Conservation (phyloP, 2,888 invertebrate species). For the Zygothrica quintamaculata region DNA sequence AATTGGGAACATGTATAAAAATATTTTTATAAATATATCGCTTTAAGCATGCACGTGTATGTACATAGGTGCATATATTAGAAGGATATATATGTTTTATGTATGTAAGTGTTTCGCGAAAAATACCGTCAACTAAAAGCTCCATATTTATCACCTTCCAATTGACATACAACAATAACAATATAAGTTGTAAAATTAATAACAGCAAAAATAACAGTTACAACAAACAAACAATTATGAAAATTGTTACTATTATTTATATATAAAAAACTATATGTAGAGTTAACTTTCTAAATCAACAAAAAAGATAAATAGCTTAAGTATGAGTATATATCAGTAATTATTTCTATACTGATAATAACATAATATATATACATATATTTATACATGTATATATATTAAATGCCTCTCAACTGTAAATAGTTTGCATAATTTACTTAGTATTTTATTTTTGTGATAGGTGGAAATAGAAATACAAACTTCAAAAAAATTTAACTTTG, state of each 20-base stretch:
- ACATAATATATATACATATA: conserved; percentile 26
- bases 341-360: no score
- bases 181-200: conserved; percentile 23
- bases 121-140: conserved; percentile 33
- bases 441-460: conserved; percentile 62
- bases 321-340: conserved; percentile 18
- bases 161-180: conserved; percentile 59
- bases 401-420: conserved; percentile 49
- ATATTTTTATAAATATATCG: conserved; percentile 50
- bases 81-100: conserved; percentile 11
- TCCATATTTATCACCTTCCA: conserved; percentile 53
- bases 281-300: conserved; percentile 22
- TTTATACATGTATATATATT: conserved; percentile 7
- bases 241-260: conserved; percentile 47
- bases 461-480: conserved; percentile 28
- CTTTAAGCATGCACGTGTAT: conserved; percentile 11
- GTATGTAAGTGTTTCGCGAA: conserved; percentile 21
- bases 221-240: no score
- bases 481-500: conserved; percentile 64
- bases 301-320: conserved; percentile 17
- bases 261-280: conserved; percentile 34
- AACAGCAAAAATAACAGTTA: conserved; percentile 27
- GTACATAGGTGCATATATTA: conserved; percentile 34
- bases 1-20: conserved; percentile 63
- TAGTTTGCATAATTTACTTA: conserved; percentile 47